These are phyloP conservation scores for Arizona elegans DNA, from an alignment of 2,113 vertebrate genomes.

Conservation along the genomic window DNA sequence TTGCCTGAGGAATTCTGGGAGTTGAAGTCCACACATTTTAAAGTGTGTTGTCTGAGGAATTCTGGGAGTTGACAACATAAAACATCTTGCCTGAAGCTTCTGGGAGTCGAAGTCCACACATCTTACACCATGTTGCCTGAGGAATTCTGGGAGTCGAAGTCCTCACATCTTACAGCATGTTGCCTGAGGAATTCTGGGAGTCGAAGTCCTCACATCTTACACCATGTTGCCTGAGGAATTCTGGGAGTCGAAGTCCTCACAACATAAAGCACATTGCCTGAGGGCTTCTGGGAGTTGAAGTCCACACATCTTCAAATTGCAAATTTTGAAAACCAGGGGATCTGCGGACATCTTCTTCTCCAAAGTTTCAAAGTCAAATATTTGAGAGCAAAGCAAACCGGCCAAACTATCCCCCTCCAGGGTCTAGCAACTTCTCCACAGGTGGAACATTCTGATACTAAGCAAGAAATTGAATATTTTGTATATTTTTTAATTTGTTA, in stretches of 20 bases:
- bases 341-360: not conserved
- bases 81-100: too few species aligned
- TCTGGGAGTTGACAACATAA: too few species aligned
- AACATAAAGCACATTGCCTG: too few species aligned
- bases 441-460: not conserved
- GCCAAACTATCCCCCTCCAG: not conserved
- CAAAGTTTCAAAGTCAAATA: not conserved
- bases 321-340: not conserved
- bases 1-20: too few species aligned
- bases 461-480: not conserved
- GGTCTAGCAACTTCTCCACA: not conserved
- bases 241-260: too few species aligned
- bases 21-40: too few species aligned
- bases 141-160: too few species aligned
- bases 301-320: not conserved
- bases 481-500: conserved; percentile 1
- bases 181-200: too few species aligned
- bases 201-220: too few species aligned
- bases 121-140: too few species aligned
- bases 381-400: not conserved
- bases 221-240: too few species aligned
- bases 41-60: not conserved
- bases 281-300: not conserved
- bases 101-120: too few species aligned
- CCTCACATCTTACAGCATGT: accelerated